Evolutionary conservation across 2,888 invertebrate species (phyloP).

Genomic region (Nipponacmea schrenckii): DNA sequence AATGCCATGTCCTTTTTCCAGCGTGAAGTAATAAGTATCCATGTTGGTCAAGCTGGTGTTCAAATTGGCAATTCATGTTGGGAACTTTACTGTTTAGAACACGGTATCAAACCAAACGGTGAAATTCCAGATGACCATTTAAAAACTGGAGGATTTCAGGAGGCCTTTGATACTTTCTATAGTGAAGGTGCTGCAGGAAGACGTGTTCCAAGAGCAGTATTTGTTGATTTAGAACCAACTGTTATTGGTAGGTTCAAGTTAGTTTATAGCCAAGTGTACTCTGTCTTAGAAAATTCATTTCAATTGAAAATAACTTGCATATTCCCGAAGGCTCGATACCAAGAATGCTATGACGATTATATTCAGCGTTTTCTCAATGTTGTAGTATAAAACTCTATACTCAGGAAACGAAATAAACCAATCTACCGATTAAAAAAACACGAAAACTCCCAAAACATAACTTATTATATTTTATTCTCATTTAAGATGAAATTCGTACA

Average conservation of each 20-base stretch:
- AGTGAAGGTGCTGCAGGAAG: slow-evolving; percentile 93
- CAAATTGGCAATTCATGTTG: slow-evolving; percentile 73
- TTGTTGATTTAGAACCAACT: slow-evolving; percentile 95
- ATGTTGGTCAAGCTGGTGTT: slow-evolving; percentile 71
- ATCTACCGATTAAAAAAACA: too few relatives aligned
- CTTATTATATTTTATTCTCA: too few relatives aligned
- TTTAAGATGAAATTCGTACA: slow-evolving; percentile 68
- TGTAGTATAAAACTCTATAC: too few relatives aligned
- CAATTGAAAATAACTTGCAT: too few relatives aligned
- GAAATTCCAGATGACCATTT: slow-evolving; percentile 80
- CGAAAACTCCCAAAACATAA: too few relatives aligned
- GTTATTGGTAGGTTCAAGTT: slow-evolving; percentile 81
- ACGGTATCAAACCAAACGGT: slow-evolving; percentile 71
- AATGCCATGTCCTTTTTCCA: slow-evolving; percentile 29
- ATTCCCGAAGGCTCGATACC: too few relatives aligned
- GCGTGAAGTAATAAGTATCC: slow-evolving; percentile 70
- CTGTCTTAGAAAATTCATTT: too few relatives aligned
- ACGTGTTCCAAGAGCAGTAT: slow-evolving; percentile 91
- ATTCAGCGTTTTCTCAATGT: too few relatives aligned
- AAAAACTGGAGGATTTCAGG: slow-evolving; percentile 78
- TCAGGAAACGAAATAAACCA: too few relatives aligned
- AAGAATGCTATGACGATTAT: too few relatives aligned
- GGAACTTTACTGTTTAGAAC: slow-evolving; percentile 72
- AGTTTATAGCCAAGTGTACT: too few relatives aligned
- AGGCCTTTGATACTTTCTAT: slow-evolving; percentile 83